Conservation (phyloP, 1,140 invertebrate species). For the Panulirus ornatus region DNA sequence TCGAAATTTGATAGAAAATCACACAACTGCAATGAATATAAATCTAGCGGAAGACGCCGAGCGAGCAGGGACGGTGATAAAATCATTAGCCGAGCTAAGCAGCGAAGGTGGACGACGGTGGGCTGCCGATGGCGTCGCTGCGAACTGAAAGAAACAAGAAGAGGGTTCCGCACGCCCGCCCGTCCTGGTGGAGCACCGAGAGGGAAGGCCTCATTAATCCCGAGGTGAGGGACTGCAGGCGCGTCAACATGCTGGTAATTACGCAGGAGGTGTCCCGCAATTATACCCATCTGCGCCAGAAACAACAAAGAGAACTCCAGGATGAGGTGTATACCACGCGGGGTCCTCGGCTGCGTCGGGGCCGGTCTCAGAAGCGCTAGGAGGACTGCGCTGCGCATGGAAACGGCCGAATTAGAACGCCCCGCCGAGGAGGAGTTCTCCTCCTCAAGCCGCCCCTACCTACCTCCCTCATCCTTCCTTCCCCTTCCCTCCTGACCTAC, state of each 20-base stretch:
- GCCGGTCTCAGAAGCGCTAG: constrained; percentile 32
- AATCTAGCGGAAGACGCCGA: neutral
- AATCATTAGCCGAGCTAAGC: constrained; percentile 41
- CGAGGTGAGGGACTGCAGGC: constrained; percentile 7
- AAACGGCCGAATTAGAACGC: constrained; percentile 32
- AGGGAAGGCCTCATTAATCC: constrained; percentile 43
- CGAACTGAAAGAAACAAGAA: neutral
- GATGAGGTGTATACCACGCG: constrained; percentile 16
- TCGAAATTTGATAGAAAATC: constrained; percentile 68
- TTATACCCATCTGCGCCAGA: constrained; percentile 33
- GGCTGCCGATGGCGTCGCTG: neutral
- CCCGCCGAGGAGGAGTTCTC: neutral
- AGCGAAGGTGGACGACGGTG: neutral
- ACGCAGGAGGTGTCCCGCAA: constrained; percentile 50
- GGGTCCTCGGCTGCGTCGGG: neutral
- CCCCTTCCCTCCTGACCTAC: no score
- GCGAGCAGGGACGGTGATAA: constrained; percentile 42
- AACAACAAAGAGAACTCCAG: constrained; percentile 30
- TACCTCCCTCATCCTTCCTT: neutral
- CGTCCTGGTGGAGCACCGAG: neutral
- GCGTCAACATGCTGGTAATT: constrained; percentile 27
- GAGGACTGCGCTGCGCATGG: constrained; percentile 17
- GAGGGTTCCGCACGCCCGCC: neutral
- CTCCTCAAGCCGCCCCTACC: neutral
- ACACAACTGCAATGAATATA: constrained; percentile 64